Evolutionary conservation across 2,888 invertebrate species (phyloP).

Genomic region (Aphidoletes aphidimyza): DNA sequence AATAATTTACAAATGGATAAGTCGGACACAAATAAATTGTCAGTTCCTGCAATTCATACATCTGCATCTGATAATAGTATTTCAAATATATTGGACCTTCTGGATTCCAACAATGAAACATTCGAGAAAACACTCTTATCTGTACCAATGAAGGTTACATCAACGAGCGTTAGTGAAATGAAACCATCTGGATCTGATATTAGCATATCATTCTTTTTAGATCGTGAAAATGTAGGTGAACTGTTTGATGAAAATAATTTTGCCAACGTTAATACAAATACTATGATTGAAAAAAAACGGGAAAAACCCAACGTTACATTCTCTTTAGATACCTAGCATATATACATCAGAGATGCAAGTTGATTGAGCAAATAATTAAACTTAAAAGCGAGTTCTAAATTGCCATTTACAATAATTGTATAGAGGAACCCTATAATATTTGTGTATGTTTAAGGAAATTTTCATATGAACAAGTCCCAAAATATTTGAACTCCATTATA

Average conservation of each 20-base stretch:
- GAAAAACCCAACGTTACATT: background rate
- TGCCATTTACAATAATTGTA: no score
- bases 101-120: background rate
- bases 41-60: background rate
- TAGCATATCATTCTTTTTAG: background rate
- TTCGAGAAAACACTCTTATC: background rate
- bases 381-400: no score
- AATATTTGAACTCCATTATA: no score
- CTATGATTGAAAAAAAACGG: background rate
- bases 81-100: background rate
- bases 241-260: background rate
- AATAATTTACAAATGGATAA: no score
- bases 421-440: no score
- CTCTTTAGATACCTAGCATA: no score
- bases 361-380: no score
- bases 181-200: slow-evolving; percentile 2
- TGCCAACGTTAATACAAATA: background rate
- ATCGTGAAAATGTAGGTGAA: background rate
- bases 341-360: no score
- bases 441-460: no score
- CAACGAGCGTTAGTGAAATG: background rate
- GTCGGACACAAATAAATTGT: no score
- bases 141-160: no score
- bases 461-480: no score
- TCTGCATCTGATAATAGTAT: background rate